Conservation (phyloP, 2,113 vertebrate species). For the Tetrao urogallus region DNA sequence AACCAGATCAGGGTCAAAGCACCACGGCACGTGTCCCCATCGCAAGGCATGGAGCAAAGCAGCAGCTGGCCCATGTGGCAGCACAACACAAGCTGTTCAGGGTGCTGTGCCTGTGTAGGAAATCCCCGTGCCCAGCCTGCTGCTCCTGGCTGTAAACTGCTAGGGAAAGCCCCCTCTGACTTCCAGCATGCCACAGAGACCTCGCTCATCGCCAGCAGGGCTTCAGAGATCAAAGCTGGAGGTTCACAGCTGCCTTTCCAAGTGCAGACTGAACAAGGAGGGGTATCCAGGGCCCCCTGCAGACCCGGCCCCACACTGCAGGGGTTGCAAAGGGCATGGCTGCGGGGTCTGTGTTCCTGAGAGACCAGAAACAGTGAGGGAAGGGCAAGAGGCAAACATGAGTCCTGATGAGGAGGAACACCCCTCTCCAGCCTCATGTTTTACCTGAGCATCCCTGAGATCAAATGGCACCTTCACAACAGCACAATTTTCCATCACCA, state of each 20-base stretch:
- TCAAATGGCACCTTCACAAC: fast-evolving
- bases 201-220: background rate
- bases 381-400: background rate
- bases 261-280: background rate
- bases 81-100: background rate
- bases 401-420: background rate
- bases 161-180: background rate
- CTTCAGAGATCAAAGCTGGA: background rate
- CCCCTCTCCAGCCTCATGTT: background rate
- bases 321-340: background rate
- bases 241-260: background rate
- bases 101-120: background rate
- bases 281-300: background rate
- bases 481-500: background rate
- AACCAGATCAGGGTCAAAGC: background rate
- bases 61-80: background rate
- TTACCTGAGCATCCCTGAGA: background rate
- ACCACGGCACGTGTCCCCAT: background rate
- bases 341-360: background rate
- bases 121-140: no score
- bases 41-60: background rate
- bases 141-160: background rate
- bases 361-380: background rate
- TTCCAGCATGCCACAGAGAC: fast-evolving
- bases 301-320: background rate